Conservation (phyloP, 2,113 vertebrate species). For the Bungarus multicinctus region DNA sequence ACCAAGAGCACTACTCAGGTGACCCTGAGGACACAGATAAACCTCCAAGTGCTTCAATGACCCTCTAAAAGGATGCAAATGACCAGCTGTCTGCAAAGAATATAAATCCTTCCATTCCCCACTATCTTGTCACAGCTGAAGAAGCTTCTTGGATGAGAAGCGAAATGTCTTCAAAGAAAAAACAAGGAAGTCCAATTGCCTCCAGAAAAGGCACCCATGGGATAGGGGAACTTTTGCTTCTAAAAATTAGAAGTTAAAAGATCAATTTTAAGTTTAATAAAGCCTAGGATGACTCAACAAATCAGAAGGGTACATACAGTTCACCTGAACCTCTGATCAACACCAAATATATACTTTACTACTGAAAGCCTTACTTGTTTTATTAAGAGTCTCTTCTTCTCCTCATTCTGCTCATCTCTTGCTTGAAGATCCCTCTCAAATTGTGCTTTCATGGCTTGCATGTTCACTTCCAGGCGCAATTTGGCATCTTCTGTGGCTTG, state of each 20-base stretch:
- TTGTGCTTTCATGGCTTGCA: constrained; percentile 99
- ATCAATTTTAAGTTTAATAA: neutral
- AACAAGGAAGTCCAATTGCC: no score
- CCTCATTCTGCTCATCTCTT: constrained; percentile 93
- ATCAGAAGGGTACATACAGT: neutral
- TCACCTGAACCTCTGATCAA: neutral
- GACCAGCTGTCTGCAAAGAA: no score
- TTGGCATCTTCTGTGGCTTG: constrained; percentile 97
- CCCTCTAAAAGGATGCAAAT: no score
- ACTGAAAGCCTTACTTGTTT: constrained; percentile 79
- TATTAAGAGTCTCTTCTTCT: constrained; percentile 91
- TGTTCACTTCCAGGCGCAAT: constrained; percentile 95
- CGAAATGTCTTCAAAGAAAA: no score
- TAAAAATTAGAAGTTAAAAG: neutral
- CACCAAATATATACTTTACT: neutral
- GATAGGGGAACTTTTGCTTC: neutral
- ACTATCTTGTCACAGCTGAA: no score
- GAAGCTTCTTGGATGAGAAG: no score
- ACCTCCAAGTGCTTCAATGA: no score
- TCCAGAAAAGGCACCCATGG: no score
- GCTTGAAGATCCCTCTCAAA: constrained; percentile 91
- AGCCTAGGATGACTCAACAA: neutral
- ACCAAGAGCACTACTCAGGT: no score
- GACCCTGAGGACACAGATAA: no score
- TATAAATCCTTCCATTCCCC: no score